Conservation (phyloP, 2,113 vertebrate genomes). For the Mungos mungo region DNA sequence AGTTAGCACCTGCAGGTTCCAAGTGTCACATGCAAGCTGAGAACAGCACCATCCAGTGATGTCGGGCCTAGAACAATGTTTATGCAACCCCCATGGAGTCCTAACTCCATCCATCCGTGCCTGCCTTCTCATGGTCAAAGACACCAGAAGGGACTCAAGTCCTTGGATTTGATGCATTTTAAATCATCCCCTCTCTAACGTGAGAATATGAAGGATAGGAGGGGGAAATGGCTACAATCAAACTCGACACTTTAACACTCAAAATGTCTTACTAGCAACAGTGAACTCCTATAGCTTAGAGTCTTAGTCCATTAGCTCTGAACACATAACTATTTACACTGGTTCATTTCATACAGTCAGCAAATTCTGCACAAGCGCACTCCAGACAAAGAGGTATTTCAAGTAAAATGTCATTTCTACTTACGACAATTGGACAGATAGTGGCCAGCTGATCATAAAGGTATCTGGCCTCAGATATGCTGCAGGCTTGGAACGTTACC, state of each 20-base stretch:
- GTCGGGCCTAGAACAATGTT: neutral
- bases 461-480: conserved; percentile 96
- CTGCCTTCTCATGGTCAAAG: neutral
- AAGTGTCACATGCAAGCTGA: neutral
- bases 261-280: neutral
- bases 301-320: neutral
- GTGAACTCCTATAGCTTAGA: neutral
- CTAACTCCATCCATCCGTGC: fast-evolving
- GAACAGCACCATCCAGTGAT: neutral
- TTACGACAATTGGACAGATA: conserved; percentile 98
- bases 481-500: conserved; percentile 99
- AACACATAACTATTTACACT: neutral
- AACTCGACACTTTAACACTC: neutral
- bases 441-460: conserved; percentile 98
- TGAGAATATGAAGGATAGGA: neutral
- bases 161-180: neutral
- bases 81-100: neutral
- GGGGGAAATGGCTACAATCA: neutral
- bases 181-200: neutral
- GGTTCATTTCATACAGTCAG: neutral
- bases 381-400: conserved; percentile 1
- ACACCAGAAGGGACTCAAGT: neutral
- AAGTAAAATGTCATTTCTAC: conserved; percentile 72
- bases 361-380: neutral
- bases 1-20: neutral